Evolutionary conservation across 2,797 vertebrate genomes (phyloP).

Genomic region (Gallinago nigripennis): DNA sequence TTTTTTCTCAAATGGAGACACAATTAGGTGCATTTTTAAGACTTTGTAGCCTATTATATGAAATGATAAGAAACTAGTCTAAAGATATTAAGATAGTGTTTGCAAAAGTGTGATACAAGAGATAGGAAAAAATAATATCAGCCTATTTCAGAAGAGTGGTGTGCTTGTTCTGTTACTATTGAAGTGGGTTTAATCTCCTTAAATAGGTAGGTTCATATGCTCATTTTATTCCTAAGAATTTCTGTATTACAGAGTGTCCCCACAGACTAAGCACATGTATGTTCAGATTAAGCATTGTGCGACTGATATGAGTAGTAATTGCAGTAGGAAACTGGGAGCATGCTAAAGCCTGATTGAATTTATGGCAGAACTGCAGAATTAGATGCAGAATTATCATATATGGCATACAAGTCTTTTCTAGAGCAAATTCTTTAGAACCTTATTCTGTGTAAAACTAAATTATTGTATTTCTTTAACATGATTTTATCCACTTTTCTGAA

Average conservation of each 20-base stretch:
- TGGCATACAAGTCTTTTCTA: neutral
- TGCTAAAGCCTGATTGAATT: neutral
- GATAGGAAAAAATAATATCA: neutral
- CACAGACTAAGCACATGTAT: neutral
- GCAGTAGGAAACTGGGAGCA: neutral
- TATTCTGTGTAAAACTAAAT: neutral
- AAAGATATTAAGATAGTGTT: neutral
- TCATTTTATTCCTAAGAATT: conserved; percentile 11
- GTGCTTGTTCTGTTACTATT: neutral
- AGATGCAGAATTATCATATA: neutral
- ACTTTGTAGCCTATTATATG: neutral
- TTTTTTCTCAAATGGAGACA: neutral
- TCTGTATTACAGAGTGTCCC: neutral
- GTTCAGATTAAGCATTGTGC: neutral
- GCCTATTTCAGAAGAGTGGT: neutral
- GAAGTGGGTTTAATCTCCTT: neutral
- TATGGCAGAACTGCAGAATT: neutral
- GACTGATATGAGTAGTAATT: neutral
- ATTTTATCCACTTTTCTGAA: neutral
- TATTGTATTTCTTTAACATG: neutral
- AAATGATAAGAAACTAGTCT: neutral
- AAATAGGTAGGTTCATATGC: neutral
- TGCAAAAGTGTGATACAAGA: neutral
- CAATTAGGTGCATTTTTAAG: neutral
- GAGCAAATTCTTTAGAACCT: neutral